Conservation (phyloP, 2,113 vertebrate species). For the Poeciliopsis retropinna region DNA sequence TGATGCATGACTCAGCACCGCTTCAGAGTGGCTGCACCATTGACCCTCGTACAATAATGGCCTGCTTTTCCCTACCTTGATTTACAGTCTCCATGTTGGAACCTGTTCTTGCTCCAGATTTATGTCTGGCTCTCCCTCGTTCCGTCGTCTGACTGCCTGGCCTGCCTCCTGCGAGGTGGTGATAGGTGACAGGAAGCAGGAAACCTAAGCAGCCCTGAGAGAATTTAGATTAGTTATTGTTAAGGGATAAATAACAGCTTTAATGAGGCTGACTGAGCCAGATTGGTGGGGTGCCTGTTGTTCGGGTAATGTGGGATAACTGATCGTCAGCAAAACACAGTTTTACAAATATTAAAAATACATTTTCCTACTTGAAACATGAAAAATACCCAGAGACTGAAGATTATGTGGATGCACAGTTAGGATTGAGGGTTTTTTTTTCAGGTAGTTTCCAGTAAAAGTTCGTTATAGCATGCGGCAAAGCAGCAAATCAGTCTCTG, state of each 20-base stretch:
- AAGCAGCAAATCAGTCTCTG: too few species aligned
- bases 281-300: conserved; percentile 22
- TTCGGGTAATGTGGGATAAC: conserved; percentile 18
- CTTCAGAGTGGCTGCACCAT: not conserved
- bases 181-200: conserved; percentile 57
- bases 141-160: not conserved
- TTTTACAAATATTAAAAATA: conserved; percentile 2
- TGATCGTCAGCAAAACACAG: not conserved
- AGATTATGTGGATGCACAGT: not conserved
- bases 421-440: too few species aligned
- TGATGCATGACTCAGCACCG: conserved; percentile 20
- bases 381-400: not conserved
- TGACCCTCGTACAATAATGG: conserved; percentile 32
- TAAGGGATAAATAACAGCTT: conserved; percentile 66
- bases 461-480: not conserved
- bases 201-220: conserved; percentile 49
- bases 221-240: conserved; percentile 48
- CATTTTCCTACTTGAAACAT: not conserved
- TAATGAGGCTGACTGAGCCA: conserved; percentile 46
- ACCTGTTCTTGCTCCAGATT: conserved; percentile 37
- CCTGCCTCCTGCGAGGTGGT: conserved; percentile 60
- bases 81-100: conserved; percentile 45
- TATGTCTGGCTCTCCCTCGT: conserved; percentile 21
- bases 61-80: conserved; percentile 35
- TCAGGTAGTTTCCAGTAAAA: not conserved